Conservation (phyloP, 2,113 vertebrate genomes). For the Entosphenus tridentatus region DNA sequence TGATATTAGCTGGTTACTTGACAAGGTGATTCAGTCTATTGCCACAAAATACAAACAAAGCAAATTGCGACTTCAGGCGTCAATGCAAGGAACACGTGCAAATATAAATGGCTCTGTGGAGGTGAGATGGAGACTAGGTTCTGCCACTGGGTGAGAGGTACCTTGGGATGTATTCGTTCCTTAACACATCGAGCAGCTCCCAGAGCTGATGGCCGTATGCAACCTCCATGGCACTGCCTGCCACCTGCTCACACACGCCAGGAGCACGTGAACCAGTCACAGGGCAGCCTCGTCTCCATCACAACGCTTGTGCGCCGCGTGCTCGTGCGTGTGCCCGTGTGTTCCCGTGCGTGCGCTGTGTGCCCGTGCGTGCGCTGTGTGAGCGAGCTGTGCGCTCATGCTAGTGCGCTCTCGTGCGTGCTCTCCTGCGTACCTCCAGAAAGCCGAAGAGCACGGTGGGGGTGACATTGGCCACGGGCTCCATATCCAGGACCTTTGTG, state of each 20-base stretch:
- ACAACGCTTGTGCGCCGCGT: background rate
- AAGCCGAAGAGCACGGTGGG: conserved; percentile 71
- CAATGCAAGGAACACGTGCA: too few relatives aligned
- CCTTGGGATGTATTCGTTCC: conserved; percentile 45
- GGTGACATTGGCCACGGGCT: conserved; percentile 62
- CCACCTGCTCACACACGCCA: conserved; percentile 25
- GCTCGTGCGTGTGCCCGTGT: too few relatives aligned
- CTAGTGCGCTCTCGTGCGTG: background rate
- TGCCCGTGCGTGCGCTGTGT: background rate
- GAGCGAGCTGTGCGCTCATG: background rate
- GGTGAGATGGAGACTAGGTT: too few relatives aligned
- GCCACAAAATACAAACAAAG: too few relatives aligned
- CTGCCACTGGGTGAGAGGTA: conserved; percentile 12
- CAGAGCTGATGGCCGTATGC: conserved; percentile 50
- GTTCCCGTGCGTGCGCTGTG: background rate
- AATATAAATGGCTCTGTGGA: too few relatives aligned
- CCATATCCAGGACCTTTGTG: conserved; percentile 72
- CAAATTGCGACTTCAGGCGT: too few relatives aligned
- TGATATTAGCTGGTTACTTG: too few relatives aligned
- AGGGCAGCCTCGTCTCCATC: background rate
- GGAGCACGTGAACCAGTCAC: conserved; percentile 6
- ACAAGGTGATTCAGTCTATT: too few relatives aligned
- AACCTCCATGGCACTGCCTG: conserved; percentile 45
- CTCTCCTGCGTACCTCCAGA: conserved; percentile 35
- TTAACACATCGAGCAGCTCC: conserved; percentile 39